A percentile compares a stretch with the other conserved stretches of the same genome.
phyloP scores from a whole-genome alignment of 2,888 invertebrate genomes.

The Heliothis peltigera region DNA sequence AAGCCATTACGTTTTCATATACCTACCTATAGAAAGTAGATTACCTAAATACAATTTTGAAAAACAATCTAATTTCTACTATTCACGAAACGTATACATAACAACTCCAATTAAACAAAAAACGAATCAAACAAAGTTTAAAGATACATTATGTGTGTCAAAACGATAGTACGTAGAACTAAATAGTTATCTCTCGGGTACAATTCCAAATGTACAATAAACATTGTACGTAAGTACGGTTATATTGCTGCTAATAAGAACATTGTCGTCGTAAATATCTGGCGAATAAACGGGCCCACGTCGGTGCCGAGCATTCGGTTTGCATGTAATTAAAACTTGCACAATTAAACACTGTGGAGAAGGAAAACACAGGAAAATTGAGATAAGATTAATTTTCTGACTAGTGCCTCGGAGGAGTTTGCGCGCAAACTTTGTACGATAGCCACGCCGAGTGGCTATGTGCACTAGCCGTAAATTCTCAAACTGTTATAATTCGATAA shows the following conservation, averaged over 20 bases:
- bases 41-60: slow-evolving; percentile 2
- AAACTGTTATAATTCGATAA: slow-evolving; percentile 63
- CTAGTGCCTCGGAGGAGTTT: slow-evolving; percentile 78
- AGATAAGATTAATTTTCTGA: slow-evolving; percentile 86
- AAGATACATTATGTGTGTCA: slow-evolving; percentile 19
- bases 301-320: slow-evolving; percentile 75
- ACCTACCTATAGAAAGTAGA: slow-evolving; percentile 19
- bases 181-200: slow-evolving; percentile 42
- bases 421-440: slow-evolving; percentile 72
- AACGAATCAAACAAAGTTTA: slow-evolving; percentile 4
- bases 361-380: slow-evolving; percentile 84
- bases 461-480: slow-evolving; percentile 60
- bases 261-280: slow-evolving; percentile 71
- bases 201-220: slow-evolving; percentile 48
- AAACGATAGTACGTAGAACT: slow-evolving; percentile 24
- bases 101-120: not conserved
- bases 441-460: slow-evolving; percentile 65
- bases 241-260: slow-evolving; percentile 67
- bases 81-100: not conserved
- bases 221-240: slow-evolving; percentile 49
- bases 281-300: slow-evolving; percentile 68
- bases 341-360: slow-evolving; percentile 82
- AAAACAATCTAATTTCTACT: not conserved
- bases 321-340: slow-evolving; percentile 87
- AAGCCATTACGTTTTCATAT: slow-evolving; percentile 7